Percentiles rank a stretch among this genome's conserved stretches.
Conservation (phyloP, 1,140 invertebrate species). For the Stegodyphus mimosarum region DNA sequence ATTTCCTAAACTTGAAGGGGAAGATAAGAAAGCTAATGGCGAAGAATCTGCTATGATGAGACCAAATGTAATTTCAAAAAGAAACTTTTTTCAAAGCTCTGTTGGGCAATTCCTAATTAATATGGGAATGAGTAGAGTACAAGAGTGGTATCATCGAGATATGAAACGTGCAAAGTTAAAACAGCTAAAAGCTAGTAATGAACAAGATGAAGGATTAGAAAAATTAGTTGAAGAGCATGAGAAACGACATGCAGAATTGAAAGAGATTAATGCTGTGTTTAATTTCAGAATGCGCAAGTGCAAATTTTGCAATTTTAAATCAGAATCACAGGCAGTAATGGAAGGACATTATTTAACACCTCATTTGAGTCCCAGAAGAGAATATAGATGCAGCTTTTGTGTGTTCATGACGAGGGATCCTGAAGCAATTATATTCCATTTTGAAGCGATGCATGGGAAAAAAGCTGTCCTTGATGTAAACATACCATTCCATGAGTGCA, state of each 20-base stretch:
- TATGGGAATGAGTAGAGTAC: slow-evolving; percentile 89
- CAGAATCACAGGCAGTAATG: slow-evolving; percentile 88
- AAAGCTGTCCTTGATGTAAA: slow-evolving; percentile 85
- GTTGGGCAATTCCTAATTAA: slow-evolving; percentile 93
- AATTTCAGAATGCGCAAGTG: slow-evolving; percentile 84
- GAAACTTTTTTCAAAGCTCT: slow-evolving; percentile 82
- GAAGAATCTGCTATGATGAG: neutral
- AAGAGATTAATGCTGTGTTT: slow-evolving; percentile 80
- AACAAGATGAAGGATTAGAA: slow-evolving; percentile 74
- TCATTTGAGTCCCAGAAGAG: slow-evolving; percentile 83
- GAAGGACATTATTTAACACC: slow-evolving; percentile 91
- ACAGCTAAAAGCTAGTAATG: slow-evolving; percentile 71
- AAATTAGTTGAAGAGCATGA: slow-evolving; percentile 87
- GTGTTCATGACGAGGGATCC: slow-evolving; percentile 83
- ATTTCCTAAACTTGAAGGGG: slow-evolving; percentile 47
- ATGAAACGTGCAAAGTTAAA: slow-evolving; percentile 86
- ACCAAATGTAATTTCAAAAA: slow-evolving; percentile 48
- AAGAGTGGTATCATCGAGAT: slow-evolving; percentile 93
- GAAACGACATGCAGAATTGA: slow-evolving; percentile 75
- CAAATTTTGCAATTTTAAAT: slow-evolving; percentile 91
- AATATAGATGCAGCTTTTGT: slow-evolving; percentile 83
- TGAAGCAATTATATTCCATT: slow-evolving; percentile 89
- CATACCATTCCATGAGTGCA: slow-evolving; percentile 86
- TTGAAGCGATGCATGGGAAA: slow-evolving; percentile 89
- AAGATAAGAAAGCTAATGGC: slow-evolving; percentile 22